Evolutionary conservation across 2,797 vertebrate genomes (phyloP).

Genomic region (Intellagama lesueurii): DNA sequence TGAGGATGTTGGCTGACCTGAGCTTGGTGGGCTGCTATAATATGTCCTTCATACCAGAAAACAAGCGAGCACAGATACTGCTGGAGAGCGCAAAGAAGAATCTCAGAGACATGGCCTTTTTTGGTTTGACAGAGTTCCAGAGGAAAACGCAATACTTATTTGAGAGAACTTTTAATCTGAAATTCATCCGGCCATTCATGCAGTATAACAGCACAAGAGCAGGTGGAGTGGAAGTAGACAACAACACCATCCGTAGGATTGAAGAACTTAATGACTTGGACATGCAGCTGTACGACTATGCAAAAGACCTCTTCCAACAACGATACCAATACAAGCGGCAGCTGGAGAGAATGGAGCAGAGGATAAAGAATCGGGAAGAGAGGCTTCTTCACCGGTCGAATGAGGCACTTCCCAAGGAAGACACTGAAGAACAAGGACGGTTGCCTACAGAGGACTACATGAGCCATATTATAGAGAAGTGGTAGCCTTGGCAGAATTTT

Average conservation of each 20-base stretch:
- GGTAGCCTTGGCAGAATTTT: constrained; percentile 87
- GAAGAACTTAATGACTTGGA: constrained; percentile 98
- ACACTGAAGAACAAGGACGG: constrained; percentile 86
- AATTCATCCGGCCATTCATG: constrained; percentile 98
- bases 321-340: constrained; percentile 96
- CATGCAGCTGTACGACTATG: constrained; percentile 98
- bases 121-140: constrained; percentile 97
- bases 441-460: constrained; percentile 98
- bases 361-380: constrained; percentile 88
- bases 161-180: constrained; percentile 95
- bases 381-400: constrained; percentile 83
- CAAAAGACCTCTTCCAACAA: constrained; percentile 96
- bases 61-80: constrained; percentile 93
- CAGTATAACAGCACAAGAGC: constrained; percentile 98
- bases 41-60: constrained; percentile 96
- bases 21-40: constrained; percentile 99
- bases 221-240: constrained; percentile 93
- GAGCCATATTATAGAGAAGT: constrained; percentile 99
- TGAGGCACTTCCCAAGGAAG: constrained; percentile 80
- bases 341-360: constrained; percentile 92
- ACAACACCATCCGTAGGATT: constrained; percentile 91
- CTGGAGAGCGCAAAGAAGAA: constrained; percentile 98
- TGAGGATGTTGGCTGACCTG: constrained; percentile 95
- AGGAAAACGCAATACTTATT: constrained; percentile 99
- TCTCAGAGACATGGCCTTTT: constrained; percentile 98